Evolutionary conservation across 1,140 invertebrate genomes (phyloP).

Genomic region (Solenopsis fugax): DNA sequence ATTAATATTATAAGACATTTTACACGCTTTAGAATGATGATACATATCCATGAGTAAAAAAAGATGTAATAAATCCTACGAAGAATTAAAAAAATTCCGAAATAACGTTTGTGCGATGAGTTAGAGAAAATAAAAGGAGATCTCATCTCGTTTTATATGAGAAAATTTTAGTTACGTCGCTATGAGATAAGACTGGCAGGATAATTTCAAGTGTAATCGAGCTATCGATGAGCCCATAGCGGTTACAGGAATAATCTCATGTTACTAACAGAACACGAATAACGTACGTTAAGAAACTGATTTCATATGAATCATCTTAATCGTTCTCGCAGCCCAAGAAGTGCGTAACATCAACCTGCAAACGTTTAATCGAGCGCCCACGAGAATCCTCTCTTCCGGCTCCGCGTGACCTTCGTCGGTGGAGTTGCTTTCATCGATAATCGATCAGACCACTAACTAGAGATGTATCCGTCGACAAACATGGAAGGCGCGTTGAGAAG

Average conservation of each 20-base stretch:
- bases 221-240: slow-evolving; percentile 23
- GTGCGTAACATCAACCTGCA: slow-evolving; percentile 19
- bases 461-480: slow-evolving; percentile 38
- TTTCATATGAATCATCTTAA: slow-evolving; percentile 38
- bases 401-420: slow-evolving; percentile 37
- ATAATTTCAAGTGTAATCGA: slow-evolving; percentile 30
- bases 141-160: not conserved
- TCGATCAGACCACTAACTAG: slow-evolving; percentile 53
- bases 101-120: not conserved
- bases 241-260: slow-evolving; percentile 1
- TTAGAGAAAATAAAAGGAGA: not conserved
- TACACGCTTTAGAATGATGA: no score
- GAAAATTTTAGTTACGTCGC: not conserved
- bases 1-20: not conserved
- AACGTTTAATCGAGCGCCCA: slow-evolving; percentile 45
- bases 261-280: slow-evolving; percentile 28
- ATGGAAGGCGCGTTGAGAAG: slow-evolving; percentile 13
- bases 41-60: not conserved
- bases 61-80: not conserved
- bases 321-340: slow-evolving; percentile 36
- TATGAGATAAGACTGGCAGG: not conserved
- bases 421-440: slow-evolving; percentile 53
- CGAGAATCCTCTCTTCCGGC: slow-evolving; percentile 30
- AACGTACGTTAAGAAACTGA: slow-evolving; percentile 1
- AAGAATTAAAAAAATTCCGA: not conserved